Base-by-base conservation (phyloP, 2,888 invertebrate genomes). In the Drosophila nr. medialis region DNA sequence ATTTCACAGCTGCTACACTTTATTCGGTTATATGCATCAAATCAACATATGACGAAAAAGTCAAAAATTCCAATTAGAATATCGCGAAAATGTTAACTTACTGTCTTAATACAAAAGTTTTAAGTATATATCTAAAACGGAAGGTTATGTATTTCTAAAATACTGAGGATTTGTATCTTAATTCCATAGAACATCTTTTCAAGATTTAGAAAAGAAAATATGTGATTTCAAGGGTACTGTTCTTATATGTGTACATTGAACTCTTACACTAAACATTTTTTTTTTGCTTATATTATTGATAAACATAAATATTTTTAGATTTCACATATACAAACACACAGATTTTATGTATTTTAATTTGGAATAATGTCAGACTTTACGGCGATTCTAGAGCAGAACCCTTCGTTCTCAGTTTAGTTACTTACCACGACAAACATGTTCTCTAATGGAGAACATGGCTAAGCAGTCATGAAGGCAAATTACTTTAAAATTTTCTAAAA, bases 1-100 rank as follows among this genome's bases (percentile, higher is more conserved):
- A 67, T 62, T 79, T 64, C 56, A 58, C 80, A 75, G 80, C 75
- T 71, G 80, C 55, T 66, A 36, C 65, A 66, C 21, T 73, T 67
- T 45, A 24, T 55, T 32, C 40, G 49, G 27, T 51, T 38, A 42
- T 4, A 8, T 21, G 45, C 54, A 15, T 36, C 27, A 42, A 38
- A 53, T 61, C 27, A 42, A 38, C 63, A 38, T 38, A 40, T 49
- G 50, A 30, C 21, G n/a, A 18, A 58, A 62, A 45, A 36, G n/a
- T 11, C 7, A 45, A 42, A 21, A 45, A 13, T 56, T 1, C 3
- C 21, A 42, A 42, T 5, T 11, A 2, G 21, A 21, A 42, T 5
- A 11, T 42, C 5, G 42, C 2, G 5, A 21, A 21, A 21, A 11
- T 0, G 21, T 21, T n/a, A 21, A 42, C 40, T 21, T 2, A 5